These are phyloP conservation scores for Zosterops japonicus DNA, from an alignment of 2,113 vertebrate species.

Conservation along the genomic window DNA sequence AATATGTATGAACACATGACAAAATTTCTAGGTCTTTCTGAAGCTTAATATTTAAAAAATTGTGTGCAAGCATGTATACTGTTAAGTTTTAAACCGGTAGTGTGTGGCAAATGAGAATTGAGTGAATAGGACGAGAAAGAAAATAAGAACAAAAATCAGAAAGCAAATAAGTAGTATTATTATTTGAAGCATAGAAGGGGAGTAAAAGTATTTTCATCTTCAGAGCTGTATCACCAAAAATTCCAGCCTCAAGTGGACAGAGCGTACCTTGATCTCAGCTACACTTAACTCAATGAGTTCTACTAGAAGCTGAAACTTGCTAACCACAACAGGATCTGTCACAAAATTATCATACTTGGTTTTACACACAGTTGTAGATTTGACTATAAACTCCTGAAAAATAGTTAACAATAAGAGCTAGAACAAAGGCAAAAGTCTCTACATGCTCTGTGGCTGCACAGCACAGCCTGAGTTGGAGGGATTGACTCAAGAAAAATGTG, in stretches of 20 bases:
- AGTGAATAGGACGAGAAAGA: neutral
- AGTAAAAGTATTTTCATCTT: neutral
- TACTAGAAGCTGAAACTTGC: neutral
- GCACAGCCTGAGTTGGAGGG: neutral
- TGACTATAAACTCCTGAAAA: neutral
- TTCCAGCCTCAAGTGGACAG: neutral
- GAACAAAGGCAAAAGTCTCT: neutral
- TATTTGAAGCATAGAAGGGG: neutral
- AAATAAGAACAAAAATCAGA: neutral
- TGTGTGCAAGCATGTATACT: neutral
- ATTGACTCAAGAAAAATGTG: neutral
- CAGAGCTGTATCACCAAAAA: neutral
- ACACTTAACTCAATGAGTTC: neutral
- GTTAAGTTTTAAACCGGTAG: neutral
- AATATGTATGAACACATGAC: neutral
- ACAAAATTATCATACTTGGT: neutral
- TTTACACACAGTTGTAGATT: neutral
- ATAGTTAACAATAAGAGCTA: neutral
- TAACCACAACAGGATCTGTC: neutral
- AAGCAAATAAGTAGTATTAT: neutral
- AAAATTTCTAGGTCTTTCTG: neutral
- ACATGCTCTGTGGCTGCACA: neutral
- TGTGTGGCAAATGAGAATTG: rapidly evolving
- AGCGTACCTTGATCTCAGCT: neutral
- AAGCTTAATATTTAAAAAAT: neutral